Conservation (phyloP, 1,140 invertebrate genomes). For the Platyscapa corneri region DNA sequence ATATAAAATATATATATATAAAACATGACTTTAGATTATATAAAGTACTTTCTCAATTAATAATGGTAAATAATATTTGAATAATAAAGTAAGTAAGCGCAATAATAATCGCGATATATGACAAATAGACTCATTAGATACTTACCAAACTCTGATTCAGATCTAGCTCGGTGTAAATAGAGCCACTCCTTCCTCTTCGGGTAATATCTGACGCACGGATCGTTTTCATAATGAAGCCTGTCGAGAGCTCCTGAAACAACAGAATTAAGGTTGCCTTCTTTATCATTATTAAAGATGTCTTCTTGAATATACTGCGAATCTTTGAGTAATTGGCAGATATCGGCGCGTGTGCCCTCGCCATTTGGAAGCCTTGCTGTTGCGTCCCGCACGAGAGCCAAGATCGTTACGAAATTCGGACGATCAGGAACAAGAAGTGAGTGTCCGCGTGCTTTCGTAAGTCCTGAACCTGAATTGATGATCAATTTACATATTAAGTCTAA, state of each 20-base stretch:
- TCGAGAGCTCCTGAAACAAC: slow-evolving; percentile 93
- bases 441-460: slow-evolving; percentile 82
- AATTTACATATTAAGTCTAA: neutral
- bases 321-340: slow-evolving; percentile 89
- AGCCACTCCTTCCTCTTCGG: slow-evolving; percentile 92
- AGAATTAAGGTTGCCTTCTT: slow-evolving; percentile 79
- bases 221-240: slow-evolving; percentile 89
- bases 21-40: no score
- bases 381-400: slow-evolving; percentile 92
- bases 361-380: slow-evolving; percentile 94
- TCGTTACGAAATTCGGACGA: slow-evolving; percentile 93
- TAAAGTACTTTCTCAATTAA: no score
- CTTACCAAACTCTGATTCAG: slow-evolving; percentile 74
- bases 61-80: no score
- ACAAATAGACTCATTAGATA: no score
- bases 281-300: slow-evolving; percentile 69
- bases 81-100: no score
- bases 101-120: no score
- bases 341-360: slow-evolving; percentile 92
- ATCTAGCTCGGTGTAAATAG: slow-evolving; percentile 85
- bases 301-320: slow-evolving; percentile 90
- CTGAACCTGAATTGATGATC: slow-evolving; percentile 64
- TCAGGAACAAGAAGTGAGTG: slow-evolving; percentile 88
- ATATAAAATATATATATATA: no score
- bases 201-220: slow-evolving; percentile 94